phyloP scores from a whole-genome alignment of 2,888 invertebrate genomes.

The Cheilosia pagana region DNA sequence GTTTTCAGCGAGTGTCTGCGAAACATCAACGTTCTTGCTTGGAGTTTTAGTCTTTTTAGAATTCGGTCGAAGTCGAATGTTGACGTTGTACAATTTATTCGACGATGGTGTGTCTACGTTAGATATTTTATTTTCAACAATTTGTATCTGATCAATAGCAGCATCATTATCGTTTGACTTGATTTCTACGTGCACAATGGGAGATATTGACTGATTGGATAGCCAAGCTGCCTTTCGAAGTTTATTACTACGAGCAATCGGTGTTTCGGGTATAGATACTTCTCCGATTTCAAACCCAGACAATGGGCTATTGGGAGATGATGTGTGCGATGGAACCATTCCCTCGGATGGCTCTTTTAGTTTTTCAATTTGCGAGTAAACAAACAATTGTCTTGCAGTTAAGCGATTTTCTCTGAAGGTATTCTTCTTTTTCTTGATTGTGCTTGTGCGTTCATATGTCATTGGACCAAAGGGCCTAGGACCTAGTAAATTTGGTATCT shows the following conservation, averaged over 20 bases:
- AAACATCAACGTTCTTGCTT: conserved; percentile 11
- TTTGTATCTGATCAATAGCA: conserved; percentile 43
- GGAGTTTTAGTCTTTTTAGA: conserved; percentile 29
- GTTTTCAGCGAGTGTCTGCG: conserved; percentile 16
- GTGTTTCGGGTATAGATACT: conserved; percentile 83
- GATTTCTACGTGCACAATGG: conserved; percentile 63
- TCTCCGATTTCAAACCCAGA: conserved; percentile 75
- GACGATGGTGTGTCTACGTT: conserved; percentile 14
- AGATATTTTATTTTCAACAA: conserved; percentile 32
- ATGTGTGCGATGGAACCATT: conserved; percentile 49
- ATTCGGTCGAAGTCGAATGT: conserved; percentile 66
- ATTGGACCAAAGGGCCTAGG: conserved; percentile 37
- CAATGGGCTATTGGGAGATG: conserved; percentile 55
- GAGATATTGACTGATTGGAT: conserved; percentile 79
- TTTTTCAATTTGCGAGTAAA: conserved; percentile 50
- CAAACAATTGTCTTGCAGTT: conserved; percentile 51
- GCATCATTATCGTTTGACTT: conserved; percentile 43
- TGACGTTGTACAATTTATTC: conserved; percentile 60
- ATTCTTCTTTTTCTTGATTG: conserved; percentile 50
- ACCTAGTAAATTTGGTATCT: conserved; percentile 37
- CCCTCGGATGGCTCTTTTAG: conserved; percentile 11
- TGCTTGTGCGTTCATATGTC: conserved; percentile 53
- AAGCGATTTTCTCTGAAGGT: conserved; percentile 25
- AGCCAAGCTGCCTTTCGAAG: conserved; percentile 85
- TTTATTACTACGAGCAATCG: conserved; percentile 85